Percentiles rank a stretch among this genome's conserved stretches.
These are phyloP conservation scores for Paramormyrops kingsleyae DNA, from an alignment of 2,113 vertebrate species.

Conservation along the genomic window DNA sequence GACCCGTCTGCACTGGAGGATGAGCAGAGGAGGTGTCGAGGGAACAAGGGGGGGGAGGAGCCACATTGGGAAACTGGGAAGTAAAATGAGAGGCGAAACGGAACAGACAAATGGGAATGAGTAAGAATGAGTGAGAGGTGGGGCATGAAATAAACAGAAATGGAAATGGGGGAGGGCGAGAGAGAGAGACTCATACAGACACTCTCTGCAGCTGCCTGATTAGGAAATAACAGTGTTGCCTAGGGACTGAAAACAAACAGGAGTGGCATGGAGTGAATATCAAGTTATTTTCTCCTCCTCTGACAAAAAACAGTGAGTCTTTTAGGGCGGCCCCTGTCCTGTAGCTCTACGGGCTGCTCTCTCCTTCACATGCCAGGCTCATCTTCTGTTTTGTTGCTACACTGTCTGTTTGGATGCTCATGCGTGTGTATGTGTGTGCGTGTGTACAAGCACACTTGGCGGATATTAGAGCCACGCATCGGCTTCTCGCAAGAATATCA, in stretches of 20 bases:
- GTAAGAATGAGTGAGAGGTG: neutral
- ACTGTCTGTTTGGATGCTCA: neutral
- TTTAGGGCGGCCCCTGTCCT: neutral
- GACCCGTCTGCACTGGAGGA: neutral
- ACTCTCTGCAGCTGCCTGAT: conserved; percentile 37
- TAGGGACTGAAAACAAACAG: conserved; percentile 46
- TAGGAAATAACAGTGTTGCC: conserved; percentile 51
- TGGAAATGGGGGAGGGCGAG: neutral
- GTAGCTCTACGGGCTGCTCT: neutral
- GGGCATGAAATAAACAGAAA: conserved; percentile 14
- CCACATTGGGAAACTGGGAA: neutral
- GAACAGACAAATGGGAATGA: neutral
- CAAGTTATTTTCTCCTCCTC: conserved; percentile 30
- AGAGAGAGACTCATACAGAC: conserved; percentile 30
- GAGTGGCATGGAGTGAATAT: conserved; percentile 34
- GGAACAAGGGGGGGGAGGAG: neutral
- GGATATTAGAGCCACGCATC: neutral
- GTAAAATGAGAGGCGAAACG: neutral
- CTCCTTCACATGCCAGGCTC: neutral
- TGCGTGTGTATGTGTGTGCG: neutral
- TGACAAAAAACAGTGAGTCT: conserved; percentile 9
- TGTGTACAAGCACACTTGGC: neutral
- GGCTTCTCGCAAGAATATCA: neutral
- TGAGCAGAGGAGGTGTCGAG: neutral
- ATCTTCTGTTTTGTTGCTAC: neutral